These are phyloP conservation scores for Papilio demoleus DNA, from an alignment of 2,888 invertebrate genomes.

Conservation along the genomic window DNA sequence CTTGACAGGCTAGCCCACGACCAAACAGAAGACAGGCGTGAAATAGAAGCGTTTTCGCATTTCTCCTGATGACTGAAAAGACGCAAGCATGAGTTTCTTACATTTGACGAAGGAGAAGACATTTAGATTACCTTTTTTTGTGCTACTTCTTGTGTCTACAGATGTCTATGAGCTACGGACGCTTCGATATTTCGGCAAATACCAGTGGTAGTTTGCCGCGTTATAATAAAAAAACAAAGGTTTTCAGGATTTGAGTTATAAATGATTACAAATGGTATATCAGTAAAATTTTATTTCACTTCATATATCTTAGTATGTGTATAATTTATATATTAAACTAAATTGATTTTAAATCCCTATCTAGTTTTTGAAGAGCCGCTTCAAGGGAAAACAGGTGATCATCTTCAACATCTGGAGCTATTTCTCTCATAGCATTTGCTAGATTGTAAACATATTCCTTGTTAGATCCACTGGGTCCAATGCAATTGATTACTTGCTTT, in stretches of 20 bases:
- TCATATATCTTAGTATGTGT: neutral
- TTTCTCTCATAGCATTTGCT: conserved; percentile 88
- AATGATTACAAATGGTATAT: neutral
- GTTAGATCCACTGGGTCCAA: conserved; percentile 95
- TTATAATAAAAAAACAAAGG: neutral
- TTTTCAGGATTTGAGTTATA: neutral
- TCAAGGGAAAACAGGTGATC: conserved; percentile 91
- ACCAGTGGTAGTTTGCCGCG: too few species aligned
- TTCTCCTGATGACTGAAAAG: too few species aligned
- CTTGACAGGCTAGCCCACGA: too few species aligned
- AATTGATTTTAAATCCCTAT: conserved; percentile 53
- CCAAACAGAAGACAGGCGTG: too few species aligned
- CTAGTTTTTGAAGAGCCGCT: conserved; percentile 65
- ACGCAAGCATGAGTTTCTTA: too few species aligned
- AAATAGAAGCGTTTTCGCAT: too few species aligned
- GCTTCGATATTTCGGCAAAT: too few species aligned
- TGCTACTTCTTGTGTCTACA: too few species aligned
- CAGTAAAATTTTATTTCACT: conserved; percentile 8
- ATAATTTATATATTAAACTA: conserved; percentile 23
- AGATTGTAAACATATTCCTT: conserved; percentile 95
- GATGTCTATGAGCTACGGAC: too few species aligned
- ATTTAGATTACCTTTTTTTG: too few species aligned
- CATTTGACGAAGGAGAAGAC: too few species aligned
- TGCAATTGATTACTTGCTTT: conserved; percentile 87
- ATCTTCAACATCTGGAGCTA: conserved; percentile 89